Conservation (phyloP, 2,113 vertebrate species). For the Argyrosomus japonicus region DNA sequence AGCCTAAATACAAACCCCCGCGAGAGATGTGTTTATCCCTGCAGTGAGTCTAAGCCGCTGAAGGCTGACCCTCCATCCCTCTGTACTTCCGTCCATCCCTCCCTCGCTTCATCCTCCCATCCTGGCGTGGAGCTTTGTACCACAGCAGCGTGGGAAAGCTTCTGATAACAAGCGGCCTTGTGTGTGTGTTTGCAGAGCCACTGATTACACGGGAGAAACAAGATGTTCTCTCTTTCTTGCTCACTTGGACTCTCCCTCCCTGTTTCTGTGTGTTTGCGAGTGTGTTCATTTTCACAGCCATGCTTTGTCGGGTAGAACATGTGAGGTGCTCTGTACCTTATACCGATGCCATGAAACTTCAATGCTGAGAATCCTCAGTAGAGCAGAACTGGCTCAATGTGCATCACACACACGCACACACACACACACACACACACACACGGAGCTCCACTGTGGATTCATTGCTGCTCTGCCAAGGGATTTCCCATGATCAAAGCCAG, state of each 20-base stretch:
- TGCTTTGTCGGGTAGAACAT: constrained; percentile 53
- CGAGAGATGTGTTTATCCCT: constrained; percentile 80
- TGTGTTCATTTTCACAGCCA: constrained; percentile 49
- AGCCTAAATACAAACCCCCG: constrained; percentile 69
- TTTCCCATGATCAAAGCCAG: constrained; percentile 85
- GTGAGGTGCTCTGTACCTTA: constrained; percentile 48
- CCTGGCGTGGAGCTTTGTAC: constrained; percentile 78
- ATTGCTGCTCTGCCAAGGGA: constrained; percentile 77
- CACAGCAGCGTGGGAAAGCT: constrained; percentile 82
- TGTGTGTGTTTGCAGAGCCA: constrained; percentile 74
- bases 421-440: constrained; percentile 28
- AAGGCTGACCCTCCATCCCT: constrained; percentile 79
- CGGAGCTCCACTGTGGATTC: constrained; percentile 66
- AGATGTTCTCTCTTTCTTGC: constrained; percentile 73
- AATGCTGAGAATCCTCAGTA: constrained; percentile 52
- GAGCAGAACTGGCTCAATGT: constrained; percentile 60
- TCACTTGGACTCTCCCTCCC: constrained; percentile 55
- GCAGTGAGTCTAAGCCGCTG: constrained; percentile 75
- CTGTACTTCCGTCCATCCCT: constrained; percentile 72
- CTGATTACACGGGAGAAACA: constrained; percentile 78
- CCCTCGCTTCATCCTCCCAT: constrained; percentile 74
- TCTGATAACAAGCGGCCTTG: constrained; percentile 78
- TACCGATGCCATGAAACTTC: constrained; percentile 42
- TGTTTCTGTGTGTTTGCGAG: constrained; percentile 33
- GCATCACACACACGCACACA: constrained; percentile 48